Conservation (phyloP, 2,888 invertebrate genomes). For the Oscheius sp. region DNA sequence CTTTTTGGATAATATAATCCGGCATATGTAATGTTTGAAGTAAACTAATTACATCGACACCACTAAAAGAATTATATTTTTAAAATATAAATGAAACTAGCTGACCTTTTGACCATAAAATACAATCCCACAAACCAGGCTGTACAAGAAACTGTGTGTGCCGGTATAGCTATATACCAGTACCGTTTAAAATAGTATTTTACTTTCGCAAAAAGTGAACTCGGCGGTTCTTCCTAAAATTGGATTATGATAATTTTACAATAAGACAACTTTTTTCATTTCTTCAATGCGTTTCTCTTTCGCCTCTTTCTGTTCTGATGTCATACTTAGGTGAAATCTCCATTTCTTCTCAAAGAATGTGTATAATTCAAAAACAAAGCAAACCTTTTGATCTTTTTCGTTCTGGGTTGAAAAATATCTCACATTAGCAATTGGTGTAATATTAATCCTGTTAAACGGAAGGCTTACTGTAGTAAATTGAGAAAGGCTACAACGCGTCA, state of each 20-base stretch:
- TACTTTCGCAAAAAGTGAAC: slow-evolving; percentile 63
- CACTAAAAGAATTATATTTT: slow-evolving; percentile 79
- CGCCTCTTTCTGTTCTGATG: slow-evolving; percentile 60
- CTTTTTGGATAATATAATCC: slow-evolving; percentile 83
- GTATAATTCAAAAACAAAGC: background rate
- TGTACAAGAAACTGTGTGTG: slow-evolving; percentile 88
- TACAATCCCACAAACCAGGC: slow-evolving; percentile 91
- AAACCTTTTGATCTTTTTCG: slow-evolving; percentile 26
- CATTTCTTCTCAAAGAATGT: slow-evolving; percentile 41
- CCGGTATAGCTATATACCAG: slow-evolving; percentile 94
- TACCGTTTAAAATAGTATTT: slow-evolving; percentile 77
- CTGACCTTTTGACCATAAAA: slow-evolving; percentile 54
- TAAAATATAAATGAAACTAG: background rate
- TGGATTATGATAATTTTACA: background rate
- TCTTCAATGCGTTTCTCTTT: slow-evolving; percentile 59
- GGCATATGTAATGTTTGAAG: slow-evolving; percentile 84
- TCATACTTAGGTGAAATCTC: slow-evolving; percentile 62
- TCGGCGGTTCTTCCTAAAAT: slow-evolving; percentile 61
- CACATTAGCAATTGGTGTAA: background rate
- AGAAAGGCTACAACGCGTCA: background rate
- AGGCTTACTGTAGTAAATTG: too few species aligned
- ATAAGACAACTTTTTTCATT: slow-evolving; percentile 43
- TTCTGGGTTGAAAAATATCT: slow-evolving; percentile 7
- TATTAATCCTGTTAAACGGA: too few species aligned
- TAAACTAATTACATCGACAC: slow-evolving; percentile 86